Percentiles rank a stretch among this genome's conserved stretches.
These are phyloP conservation scores for Grantiella picta DNA, from an alignment of 2,113 vertebrate species.

Conservation along the genomic window DNA sequence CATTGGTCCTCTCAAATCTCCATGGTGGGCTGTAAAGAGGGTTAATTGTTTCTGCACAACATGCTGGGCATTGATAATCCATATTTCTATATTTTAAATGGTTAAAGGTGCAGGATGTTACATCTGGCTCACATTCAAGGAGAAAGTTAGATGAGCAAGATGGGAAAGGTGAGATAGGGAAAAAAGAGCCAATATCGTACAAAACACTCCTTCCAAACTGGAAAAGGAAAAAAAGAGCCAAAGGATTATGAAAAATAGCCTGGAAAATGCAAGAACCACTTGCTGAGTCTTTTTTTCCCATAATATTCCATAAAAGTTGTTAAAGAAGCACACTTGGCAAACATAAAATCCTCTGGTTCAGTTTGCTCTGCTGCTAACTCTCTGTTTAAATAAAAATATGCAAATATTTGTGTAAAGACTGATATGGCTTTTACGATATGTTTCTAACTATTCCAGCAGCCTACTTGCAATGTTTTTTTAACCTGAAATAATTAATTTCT, in stretches of 20 bases:
- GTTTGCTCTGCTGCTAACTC: background rate
- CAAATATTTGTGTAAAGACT: background rate
- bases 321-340: background rate
- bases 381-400: background rate
- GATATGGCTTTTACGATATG: background rate
- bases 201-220: background rate
- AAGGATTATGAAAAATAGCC: background rate
- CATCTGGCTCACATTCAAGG: background rate
- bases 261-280: background rate
- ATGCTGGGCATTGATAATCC: background rate
- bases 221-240: background rate
- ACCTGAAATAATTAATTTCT: background rate
- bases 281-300: background rate
- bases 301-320: background rate
- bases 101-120: background rate
- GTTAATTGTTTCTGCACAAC: background rate
- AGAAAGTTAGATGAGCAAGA: background rate
- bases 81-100: background rate
- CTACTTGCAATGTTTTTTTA: background rate
- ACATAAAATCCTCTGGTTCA: background rate
- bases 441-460: background rate
- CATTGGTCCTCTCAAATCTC: background rate
- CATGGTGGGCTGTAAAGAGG: background rate
- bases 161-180: background rate
- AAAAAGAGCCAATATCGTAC: background rate